Conservation (phyloP, 2,113 vertebrate genomes). For the Xiphophorus hellerii region DNA sequence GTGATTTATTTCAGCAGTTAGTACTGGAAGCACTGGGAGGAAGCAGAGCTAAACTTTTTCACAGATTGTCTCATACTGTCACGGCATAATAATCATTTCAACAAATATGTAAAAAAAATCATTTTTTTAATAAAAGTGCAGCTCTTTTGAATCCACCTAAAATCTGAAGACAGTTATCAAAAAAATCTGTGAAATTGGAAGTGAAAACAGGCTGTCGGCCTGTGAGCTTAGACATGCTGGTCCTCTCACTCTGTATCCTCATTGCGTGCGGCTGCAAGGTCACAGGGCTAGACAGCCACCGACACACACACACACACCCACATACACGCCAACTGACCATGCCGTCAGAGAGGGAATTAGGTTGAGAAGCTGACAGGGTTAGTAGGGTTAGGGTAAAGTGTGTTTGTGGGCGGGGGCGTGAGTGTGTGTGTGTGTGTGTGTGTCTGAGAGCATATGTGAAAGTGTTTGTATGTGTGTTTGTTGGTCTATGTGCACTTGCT, state of each 20-base stretch:
- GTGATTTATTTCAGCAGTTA: no score
- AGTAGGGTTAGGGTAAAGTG: conserved; percentile 61
- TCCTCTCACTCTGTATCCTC: conserved; percentile 63
- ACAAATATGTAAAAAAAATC: no score
- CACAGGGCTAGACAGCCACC: conserved; percentile 72
- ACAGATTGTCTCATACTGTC: no score
- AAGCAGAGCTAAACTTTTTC: no score
- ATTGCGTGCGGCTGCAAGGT: conserved; percentile 78
- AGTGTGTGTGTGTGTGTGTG: conserved; percentile 9
- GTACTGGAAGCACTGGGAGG: no score
- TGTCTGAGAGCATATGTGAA: conserved; percentile 10
- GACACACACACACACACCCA: conserved; percentile 41
- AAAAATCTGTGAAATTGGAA: conserved; percentile 28
- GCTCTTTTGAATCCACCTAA: conserved; percentile 12
- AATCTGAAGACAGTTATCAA: conserved; percentile 26
- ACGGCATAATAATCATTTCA: no score
- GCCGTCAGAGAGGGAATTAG: conserved; percentile 69
- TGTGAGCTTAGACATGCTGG: conserved; percentile 67
- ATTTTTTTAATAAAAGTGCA: no score
- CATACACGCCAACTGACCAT: conserved; percentile 60
- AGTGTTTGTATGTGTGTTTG: not conserved
- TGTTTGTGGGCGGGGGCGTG: conserved; percentile 24
- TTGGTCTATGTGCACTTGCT: not conserved
- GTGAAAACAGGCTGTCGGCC: conserved; percentile 56
- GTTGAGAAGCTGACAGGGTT: conserved; percentile 66